Evolutionary conservation across 1,140 invertebrate species (phyloP), one percentile per base, ranked within the genome.

Genomic region (Hycleus cichorii): DNA sequence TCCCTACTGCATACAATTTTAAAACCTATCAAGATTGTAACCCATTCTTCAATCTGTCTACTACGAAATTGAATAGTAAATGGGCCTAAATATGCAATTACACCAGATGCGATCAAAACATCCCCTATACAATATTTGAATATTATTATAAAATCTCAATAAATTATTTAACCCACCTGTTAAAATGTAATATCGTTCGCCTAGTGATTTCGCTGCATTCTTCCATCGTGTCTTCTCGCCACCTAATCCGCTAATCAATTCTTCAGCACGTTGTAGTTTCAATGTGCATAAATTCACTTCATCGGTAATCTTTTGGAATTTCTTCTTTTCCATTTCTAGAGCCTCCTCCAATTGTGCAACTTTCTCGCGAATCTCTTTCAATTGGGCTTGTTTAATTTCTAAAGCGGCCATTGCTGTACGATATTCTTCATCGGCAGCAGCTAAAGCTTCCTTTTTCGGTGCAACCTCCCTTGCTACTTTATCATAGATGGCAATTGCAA

Each of bases 401-500:
- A 97, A 76, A 50, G 89, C 82, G 10, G 79, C 81, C 85, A 93
- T 91, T 2, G 90, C 91, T 57, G 82, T 80, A 12, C 84, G 77
- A 67, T 91, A 88, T 68, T 91, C 85, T 63, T 76, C 79, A 75
- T 93, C 88, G 0, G 90, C 90, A 11, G 81, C 81, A 39, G 80
- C 80, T 24, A 95, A 74, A 71, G 89, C 90, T 3, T 82, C 87
- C 73, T 92, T 91, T 70, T 89, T 94, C 1, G 91, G 91, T 0
- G 86, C 85, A 8, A 96, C 91, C 10, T 65, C 59, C 49, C 62
- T 65, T 26, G 59, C 87, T 0, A 93, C 90, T 55, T 86, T 81
- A 69, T 97, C 93, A 69, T 95, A 96, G 71, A 91, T 83, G 70
- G 95, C 90, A 86, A 97, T 93, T 3, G 93, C 93, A 58, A 90